Conservation (phyloP, 2,113 vertebrate genomes). For the Cathartes aura region DNA sequence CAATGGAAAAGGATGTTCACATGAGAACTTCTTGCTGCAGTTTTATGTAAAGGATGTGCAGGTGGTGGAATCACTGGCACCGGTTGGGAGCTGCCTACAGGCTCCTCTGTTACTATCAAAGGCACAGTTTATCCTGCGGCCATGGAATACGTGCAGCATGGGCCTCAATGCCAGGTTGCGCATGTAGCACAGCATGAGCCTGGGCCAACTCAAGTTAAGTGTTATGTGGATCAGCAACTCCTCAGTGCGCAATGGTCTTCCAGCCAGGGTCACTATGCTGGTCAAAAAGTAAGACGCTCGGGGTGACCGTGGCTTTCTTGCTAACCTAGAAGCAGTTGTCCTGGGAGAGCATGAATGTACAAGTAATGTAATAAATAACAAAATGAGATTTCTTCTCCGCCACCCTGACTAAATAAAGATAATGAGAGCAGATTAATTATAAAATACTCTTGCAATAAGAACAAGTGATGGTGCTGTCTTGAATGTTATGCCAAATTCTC, state of each 20-base stretch:
- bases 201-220: too few relatives aligned
- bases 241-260: fast-evolving
- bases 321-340: neutral
- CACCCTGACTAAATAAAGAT: neutral
- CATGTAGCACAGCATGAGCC: neutral
- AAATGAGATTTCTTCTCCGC: neutral
- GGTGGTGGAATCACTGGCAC: neutral
- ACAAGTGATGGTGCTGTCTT: neutral
- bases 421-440: neutral
- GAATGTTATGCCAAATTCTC: neutral
- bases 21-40: neutral
- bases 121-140: neutral
- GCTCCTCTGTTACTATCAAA: neutral
- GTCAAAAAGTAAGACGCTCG: neutral
- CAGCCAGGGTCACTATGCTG: neutral
- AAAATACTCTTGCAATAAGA: neutral
- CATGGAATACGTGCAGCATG: neutral
- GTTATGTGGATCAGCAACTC: fast-evolving
- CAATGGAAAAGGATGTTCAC: neutral
- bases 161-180: neutral
- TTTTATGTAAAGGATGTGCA: neutral
- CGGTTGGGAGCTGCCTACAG: neutral
- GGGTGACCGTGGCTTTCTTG: neutral
- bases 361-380: neutral
- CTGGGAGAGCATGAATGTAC: neutral